Evolutionary conservation across 2,888 invertebrate genomes (phyloP).

Genomic region (Thalpophila matura): DNA sequence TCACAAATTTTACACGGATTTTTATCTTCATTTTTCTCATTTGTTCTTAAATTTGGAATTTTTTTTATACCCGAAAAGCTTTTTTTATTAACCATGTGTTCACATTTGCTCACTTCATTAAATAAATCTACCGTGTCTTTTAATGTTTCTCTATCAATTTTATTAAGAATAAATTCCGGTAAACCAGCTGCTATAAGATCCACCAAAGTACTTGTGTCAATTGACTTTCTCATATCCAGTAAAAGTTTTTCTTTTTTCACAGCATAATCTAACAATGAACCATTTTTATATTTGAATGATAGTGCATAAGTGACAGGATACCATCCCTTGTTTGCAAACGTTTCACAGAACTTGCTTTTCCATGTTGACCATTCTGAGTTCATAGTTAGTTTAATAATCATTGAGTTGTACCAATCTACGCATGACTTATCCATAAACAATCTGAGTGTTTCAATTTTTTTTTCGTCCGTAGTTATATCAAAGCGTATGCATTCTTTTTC

Average conservation of each 20-base stretch:
- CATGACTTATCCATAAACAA: background rate
- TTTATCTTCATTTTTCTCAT: background rate
- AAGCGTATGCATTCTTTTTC: constrained; percentile 2
- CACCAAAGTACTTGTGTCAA: background rate
- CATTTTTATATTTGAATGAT: too few species aligned
- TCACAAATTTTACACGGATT: background rate
- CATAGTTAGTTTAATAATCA: background rate
- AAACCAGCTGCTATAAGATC: background rate
- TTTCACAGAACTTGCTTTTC: background rate
- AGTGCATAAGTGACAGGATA: background rate
- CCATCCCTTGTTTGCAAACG: background rate
- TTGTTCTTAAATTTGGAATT: background rate
- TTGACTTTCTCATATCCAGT: background rate
- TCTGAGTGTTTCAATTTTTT: background rate
- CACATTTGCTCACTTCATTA: background rate
- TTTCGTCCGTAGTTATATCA: background rate
- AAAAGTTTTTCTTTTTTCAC: constrained; percentile 1
- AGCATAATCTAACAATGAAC: background rate
- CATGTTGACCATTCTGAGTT: background rate
- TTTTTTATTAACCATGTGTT: background rate
- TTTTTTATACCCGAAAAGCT: background rate
- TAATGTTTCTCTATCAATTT: background rate
- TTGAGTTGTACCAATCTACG: background rate
- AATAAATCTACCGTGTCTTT: background rate
- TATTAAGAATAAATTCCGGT: background rate